Evolutionary conservation across 2,113 vertebrate species (phyloP).

Genomic region (Lonchura striata): DNA sequence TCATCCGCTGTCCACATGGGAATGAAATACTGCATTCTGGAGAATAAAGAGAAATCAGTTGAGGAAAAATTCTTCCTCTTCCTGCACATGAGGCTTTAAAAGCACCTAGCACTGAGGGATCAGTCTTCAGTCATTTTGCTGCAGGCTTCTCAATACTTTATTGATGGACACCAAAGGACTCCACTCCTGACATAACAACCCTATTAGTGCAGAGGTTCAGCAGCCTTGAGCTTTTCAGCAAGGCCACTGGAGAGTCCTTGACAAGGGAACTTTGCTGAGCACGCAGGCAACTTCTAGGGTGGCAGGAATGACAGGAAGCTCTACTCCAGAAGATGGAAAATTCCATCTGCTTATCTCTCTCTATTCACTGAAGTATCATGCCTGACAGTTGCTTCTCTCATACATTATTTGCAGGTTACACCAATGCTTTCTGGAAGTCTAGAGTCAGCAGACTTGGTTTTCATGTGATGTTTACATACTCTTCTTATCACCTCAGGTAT

Average conservation of each 20-base stretch:
- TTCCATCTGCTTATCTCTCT: background rate
- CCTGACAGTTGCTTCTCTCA: background rate
- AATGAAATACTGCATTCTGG: background rate
- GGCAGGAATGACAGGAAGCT: background rate
- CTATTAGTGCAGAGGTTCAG: background rate
- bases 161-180: background rate
- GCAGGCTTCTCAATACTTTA: background rate
- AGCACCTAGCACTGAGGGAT: background rate
- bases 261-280: background rate
- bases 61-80: background rate
- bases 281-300: background rate
- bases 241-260: background rate
- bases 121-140: background rate
- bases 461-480: constrained; percentile 51
- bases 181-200: fast-evolving
- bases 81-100: fast-evolving
- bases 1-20: fast-evolving
- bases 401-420: background rate
- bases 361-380: background rate
- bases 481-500: constrained; percentile 30
- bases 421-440: background rate
- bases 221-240: background rate
- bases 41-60: background rate
- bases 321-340: background rate
- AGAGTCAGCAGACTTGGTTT: background rate